Conservation (phyloP, 2,888 invertebrate genomes). For the Acleris laterana region DNA sequence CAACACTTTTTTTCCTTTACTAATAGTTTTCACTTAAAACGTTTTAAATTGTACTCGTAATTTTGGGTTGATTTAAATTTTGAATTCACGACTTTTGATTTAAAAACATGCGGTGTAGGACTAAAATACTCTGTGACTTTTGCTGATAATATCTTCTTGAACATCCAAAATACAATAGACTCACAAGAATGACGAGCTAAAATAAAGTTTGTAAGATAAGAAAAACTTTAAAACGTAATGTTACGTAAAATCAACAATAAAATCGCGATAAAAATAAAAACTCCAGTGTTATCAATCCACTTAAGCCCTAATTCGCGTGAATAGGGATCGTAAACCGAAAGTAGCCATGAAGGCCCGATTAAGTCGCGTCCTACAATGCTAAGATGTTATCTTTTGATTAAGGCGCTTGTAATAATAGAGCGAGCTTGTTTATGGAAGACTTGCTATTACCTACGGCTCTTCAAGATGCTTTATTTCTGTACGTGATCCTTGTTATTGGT, state of each 20-base stretch:
- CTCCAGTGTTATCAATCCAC: constrained; percentile 20
- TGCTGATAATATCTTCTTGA: no score
- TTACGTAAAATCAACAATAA: constrained; percentile 1
- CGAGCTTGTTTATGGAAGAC: constrained; percentile 70
- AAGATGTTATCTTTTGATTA: constrained; percentile 83
- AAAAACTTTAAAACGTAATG: neutral
- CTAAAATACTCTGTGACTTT: no score
- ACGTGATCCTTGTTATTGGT: constrained; percentile 45
- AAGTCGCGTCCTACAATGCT: constrained; percentile 66
- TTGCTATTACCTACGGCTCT: constrained; percentile 58
- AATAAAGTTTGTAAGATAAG: neutral
- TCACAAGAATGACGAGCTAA: no score
- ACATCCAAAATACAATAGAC: no score
- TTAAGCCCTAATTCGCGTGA: constrained; percentile 41
- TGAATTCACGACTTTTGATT: no score
- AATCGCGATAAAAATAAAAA: constrained; percentile 11
- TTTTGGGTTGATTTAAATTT: no score
- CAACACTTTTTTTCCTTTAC: neutral
- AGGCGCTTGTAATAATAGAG: constrained; percentile 78
- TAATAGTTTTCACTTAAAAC: neutral
- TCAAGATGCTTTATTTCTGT: constrained; percentile 56
- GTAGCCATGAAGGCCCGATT: constrained; percentile 57
- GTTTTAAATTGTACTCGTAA: no score
- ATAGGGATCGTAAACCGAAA: constrained; percentile 48
- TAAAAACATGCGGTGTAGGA: no score